Evolutionary conservation across 2,113 vertebrate species (phyloP).

Genomic region (Neopipo cinnamomea): DNA sequence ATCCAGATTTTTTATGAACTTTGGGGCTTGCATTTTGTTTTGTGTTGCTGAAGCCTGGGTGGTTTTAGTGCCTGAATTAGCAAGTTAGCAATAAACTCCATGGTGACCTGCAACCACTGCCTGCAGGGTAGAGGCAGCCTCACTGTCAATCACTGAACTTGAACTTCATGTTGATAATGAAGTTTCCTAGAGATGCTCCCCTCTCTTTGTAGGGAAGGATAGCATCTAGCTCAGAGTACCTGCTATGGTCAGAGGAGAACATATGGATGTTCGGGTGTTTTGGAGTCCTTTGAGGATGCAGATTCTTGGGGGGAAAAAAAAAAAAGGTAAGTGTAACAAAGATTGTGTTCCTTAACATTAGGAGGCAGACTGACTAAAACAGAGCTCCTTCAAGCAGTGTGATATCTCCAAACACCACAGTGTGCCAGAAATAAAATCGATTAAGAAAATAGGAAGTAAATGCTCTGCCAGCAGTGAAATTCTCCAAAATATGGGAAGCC

Average conservation of each 20-base stretch:
- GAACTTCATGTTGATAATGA: not conserved
- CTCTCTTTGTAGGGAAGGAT: not conserved
- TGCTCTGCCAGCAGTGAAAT: not conserved
- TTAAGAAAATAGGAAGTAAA: not conserved
- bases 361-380: not conserved
- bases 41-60: not conserved
- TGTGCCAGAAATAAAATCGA: not conserved
- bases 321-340: not conserved
- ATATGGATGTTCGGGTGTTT: not conserved
- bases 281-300: not conserved
- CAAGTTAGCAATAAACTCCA: not conserved
- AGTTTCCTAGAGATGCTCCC: not conserved
- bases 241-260: not conserved
- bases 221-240: not conserved
- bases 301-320: not conserved
- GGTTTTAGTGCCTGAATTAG: not conserved
- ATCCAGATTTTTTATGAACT: not conserved
- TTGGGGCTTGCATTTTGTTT: not conserved
- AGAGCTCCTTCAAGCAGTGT: not conserved
- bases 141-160: not conserved
- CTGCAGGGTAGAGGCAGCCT: not conserved
- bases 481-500: not conserved
- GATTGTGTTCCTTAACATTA: not conserved
- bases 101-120: not conserved
- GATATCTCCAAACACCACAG: fast-evolving